Percentiles rank a stretch among this genome's conserved stretches.
phyloP scores from a whole-genome alignment of 2,113 vertebrate genomes.

The Phaetusa simplex region DNA sequence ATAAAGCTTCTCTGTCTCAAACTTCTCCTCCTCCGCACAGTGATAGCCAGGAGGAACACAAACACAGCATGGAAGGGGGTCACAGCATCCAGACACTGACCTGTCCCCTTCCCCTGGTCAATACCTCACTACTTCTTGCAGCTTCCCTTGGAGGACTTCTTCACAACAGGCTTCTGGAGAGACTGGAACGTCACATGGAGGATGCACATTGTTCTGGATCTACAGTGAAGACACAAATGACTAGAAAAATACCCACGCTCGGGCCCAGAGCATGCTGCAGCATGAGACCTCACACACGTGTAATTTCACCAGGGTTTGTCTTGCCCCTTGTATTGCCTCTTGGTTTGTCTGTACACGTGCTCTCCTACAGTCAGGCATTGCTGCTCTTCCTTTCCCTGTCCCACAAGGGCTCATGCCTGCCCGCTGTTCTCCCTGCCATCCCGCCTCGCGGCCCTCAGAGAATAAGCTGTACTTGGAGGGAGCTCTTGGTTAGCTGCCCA shows the following conservation, averaged over 20 bases:
- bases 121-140: background rate
- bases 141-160: background rate
- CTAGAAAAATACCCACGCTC: background rate
- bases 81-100: background rate
- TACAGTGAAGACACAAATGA: background rate
- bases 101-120: background rate
- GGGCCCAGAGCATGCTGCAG: background rate
- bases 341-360: background rate
- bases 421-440: background rate
- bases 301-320: background rate
- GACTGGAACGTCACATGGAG: background rate
- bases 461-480: background rate
- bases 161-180: background rate
- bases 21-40: background rate
- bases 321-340: no score
- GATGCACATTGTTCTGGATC: background rate
- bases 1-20: background rate
- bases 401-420: accelerated
- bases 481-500: background rate
- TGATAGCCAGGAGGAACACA: background rate
- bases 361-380: background rate
- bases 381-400: background rate
- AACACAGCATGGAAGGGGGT: background rate
- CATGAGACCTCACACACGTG: background rate
- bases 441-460: background rate